A percentile compares a stretch with the other conserved stretches of the same genome.
Conservation (phyloP, 2,797 vertebrate genomes). For the Streptopelia turtur region DNA sequence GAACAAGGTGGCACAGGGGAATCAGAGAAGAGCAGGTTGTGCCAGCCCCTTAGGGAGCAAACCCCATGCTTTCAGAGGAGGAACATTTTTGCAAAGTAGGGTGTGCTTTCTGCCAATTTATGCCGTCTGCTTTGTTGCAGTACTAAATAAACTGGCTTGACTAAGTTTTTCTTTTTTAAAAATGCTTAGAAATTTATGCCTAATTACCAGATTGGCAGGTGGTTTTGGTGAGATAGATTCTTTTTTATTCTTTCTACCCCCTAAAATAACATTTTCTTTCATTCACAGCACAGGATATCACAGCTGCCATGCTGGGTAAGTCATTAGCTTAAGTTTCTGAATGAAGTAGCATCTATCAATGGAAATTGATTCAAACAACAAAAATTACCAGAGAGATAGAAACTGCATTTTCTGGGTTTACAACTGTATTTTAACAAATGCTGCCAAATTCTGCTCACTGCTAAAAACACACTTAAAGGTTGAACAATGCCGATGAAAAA, state of each 20-base stretch:
- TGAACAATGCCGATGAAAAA: background rate
- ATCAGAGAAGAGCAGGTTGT: background rate
- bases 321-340: background rate
- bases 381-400: background rate
- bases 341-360: background rate
- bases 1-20: background rate
- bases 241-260: background rate
- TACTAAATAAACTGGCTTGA: background rate
- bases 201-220: background rate
- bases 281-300: background rate
- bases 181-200: background rate
- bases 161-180: background rate
- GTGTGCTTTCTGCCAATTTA: background rate
- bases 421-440: background rate
- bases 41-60: background rate
- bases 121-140: background rate
- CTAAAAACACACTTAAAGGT: background rate
- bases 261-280: constrained; percentile 17
- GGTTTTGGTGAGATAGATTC: background rate
- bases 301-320: background rate
- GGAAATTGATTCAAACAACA: background rate
- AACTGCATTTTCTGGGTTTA: background rate
- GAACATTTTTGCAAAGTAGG: background rate
- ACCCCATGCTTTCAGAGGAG: background rate
- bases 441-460: background rate